Conservation (phyloP, 2,888 invertebrate genomes). For the Lasius platythorax region DNA sequence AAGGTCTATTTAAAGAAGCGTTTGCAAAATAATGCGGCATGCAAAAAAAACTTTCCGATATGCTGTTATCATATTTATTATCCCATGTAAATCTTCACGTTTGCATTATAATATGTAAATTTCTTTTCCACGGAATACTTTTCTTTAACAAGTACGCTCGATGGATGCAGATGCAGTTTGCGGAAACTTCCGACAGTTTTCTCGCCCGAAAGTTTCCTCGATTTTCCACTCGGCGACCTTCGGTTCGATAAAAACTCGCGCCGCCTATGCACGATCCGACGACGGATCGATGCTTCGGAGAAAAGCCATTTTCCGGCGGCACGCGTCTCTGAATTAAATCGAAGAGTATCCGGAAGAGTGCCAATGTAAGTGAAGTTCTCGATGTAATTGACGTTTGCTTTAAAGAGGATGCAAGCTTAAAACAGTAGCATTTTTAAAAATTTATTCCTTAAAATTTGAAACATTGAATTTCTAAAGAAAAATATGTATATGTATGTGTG, state of each 20-base stretch:
- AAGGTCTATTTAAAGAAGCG: constrained; percentile 4
- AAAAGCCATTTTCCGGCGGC: constrained; percentile 53
- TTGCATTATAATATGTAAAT: constrained; percentile 54
- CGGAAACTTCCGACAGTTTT: constrained; percentile 49
- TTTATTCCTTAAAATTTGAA: not conserved
- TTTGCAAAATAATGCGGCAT: constrained; percentile 17
- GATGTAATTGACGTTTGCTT: constrained; percentile 4
- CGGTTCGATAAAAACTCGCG: constrained; percentile 37
- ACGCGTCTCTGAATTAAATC: constrained; percentile 49
- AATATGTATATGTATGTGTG: not conserved
- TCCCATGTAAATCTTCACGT: constrained; percentile 46
- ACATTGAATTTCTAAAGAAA: not conserved
- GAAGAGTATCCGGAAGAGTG: not conserved
- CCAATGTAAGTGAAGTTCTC: constrained; percentile 29
- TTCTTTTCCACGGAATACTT: constrained; percentile 44
- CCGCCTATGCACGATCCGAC: constrained; percentile 38
- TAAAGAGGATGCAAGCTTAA: not conserved
- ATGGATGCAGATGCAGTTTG: constrained; percentile 52
- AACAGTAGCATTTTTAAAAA: not conserved
- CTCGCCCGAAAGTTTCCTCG: constrained; percentile 52
- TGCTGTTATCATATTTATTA: constrained; percentile 53
- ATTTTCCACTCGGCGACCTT: constrained; percentile 54
- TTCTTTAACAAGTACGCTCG: constrained; percentile 47
- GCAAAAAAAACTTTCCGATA: constrained; percentile 34
- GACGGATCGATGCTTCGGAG: constrained; percentile 39